Evolutionary conservation across 2,888 invertebrate genomes (phyloP), one percentile per base, ranked within the genome.

Genomic region (Eupelmus urozonus): DNA sequence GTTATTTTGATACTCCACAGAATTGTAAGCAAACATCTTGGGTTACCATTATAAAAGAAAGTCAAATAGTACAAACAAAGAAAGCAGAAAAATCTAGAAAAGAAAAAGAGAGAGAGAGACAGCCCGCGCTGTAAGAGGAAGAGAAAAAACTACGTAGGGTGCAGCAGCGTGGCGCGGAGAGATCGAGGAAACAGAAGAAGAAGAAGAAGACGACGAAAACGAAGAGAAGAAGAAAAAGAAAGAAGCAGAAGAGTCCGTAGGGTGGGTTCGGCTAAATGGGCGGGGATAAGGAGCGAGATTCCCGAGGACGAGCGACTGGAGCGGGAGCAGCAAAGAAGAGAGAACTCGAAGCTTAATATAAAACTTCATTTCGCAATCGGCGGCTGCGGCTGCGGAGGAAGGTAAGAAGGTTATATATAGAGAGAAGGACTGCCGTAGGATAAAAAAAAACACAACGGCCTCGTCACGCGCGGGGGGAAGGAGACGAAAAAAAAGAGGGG

Each of bases 281-380:
- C 84, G 82, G 81, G 81, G 83, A 83, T 81, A 83, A 83, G 82
- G 62, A 42, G n/a, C n/a, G n/a, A 76, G 76, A 79, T 67, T 53
- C 72, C 42, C 69, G 62, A 71, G 53, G 53, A 67, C 60, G 63
- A 34, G 70, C n/a, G n/a, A n/a, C 25, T 55, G 34, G 18, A 57
- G 65, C 49, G 53, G 69, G 76, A 66, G 76, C 60, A 45, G 16
- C 2, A 34, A 34, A 16, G 53, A 53, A 71, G 62, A 83, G 82
- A 82, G 83, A 85, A 84, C 84, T 86, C 86, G 69, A 82, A 84
- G 87, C 89, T 89, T 88, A 88, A 88, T 89, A 88, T 89, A 88
- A 89, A 89, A 89, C 89, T 89, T 89, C 87, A 88, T 88, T 88
- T 89, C 88, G 87, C 88, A 88, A 89, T 89, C 88, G 88, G 87